phyloP scores from a whole-genome alignment of 2,113 vertebrate genomes.

The Picathartes gymnocephalus region DNA sequence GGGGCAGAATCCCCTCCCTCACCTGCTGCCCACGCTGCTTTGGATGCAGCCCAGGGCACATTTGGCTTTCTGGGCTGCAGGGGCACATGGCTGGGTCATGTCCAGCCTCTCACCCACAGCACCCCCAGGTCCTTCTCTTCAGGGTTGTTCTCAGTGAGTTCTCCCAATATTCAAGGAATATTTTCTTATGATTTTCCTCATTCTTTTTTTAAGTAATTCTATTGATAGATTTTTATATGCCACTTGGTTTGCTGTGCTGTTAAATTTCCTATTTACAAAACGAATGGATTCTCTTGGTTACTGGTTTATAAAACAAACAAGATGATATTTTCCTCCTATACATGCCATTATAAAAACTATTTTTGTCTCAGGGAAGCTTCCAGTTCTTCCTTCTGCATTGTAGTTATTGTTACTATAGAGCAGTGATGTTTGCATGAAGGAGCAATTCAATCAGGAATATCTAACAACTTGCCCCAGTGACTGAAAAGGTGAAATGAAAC shows the following conservation, averaged over 20 bases:
- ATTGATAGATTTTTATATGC: not conserved
- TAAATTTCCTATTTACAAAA: not conserved
- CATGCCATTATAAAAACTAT: not conserved
- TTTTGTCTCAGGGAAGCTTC: not conserved
- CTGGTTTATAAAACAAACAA: not conserved
- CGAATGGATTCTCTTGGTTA: not conserved
- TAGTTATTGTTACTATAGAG: not conserved
- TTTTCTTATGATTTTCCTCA: not conserved
- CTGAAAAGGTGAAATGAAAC: not conserved
- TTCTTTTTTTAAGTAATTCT: not conserved
- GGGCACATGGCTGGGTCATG: too few relatives aligned
- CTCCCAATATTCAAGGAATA: not conserved
- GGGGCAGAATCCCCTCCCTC: not conserved
- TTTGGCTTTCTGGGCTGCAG: too few relatives aligned
- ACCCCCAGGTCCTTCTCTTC: not conserved
- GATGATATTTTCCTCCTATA: not conserved
- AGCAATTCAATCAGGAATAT: not conserved
- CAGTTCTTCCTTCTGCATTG: not conserved
- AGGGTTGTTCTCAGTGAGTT: not conserved
- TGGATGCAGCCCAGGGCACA: rapidly evolving
- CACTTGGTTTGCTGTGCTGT: not conserved
- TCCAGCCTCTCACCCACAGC: not conserved
- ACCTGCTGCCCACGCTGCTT: rapidly evolving
- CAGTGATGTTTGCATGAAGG: not conserved
- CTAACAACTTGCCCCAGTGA: not conserved